Conservation (phyloP, 2,113 vertebrate genomes). For the Ciconia stormi region DNA sequence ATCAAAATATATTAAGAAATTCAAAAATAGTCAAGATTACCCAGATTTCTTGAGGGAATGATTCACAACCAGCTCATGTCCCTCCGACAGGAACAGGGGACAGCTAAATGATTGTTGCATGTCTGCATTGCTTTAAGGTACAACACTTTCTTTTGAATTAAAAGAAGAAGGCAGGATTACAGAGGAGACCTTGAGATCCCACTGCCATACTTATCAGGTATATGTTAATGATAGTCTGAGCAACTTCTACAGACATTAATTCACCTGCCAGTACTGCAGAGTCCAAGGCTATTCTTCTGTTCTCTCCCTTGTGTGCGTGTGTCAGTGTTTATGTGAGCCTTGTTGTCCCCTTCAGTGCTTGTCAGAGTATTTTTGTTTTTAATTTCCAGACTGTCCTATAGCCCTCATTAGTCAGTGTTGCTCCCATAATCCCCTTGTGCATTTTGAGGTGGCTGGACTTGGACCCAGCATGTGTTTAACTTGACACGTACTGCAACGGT, state of each 20-base stretch:
- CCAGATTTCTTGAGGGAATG: conserved; percentile 31
- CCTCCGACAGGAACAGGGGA: not conserved
- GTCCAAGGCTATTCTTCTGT: not conserved
- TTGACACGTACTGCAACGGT: not conserved
- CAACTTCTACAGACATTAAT: conserved; percentile 28
- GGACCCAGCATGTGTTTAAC: not conserved
- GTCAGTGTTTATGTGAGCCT: not conserved
- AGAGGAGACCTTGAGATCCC: conserved; percentile 41
- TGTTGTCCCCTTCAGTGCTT: not conserved
- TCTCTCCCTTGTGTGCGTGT: not conserved
- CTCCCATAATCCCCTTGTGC: not conserved
- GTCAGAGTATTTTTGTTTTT: not conserved
- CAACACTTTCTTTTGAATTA: conserved; percentile 51
- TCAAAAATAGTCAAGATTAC: conserved; percentile 42
- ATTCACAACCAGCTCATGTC: conserved; percentile 44
- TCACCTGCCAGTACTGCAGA: not conserved
- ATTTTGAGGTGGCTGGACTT: not conserved
- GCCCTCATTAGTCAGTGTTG: not conserved
- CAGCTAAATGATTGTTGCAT: conserved; percentile 27
- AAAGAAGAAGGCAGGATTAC: conserved; percentile 21
- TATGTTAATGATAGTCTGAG: conserved; percentile 24
- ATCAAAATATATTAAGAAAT: conserved; percentile 58
- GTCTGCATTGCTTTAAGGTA: conserved; percentile 29
- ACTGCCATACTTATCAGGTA: conserved; percentile 18
- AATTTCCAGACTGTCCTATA: not conserved